phyloP scores from a whole-genome alignment of 2,113 vertebrate genomes.

The Mola mola region DNA sequence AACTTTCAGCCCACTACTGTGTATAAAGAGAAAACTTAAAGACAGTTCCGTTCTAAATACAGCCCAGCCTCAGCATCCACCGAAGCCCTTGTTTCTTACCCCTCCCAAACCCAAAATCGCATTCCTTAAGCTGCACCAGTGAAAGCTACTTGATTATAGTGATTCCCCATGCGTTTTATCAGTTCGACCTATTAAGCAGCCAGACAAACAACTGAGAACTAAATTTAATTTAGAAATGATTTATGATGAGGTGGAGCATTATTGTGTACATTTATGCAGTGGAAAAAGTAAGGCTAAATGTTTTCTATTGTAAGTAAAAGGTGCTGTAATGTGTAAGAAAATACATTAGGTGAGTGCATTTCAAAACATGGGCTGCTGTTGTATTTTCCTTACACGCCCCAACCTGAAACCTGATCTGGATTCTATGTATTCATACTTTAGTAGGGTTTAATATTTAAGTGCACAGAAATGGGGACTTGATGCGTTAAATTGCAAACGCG shows the following conservation, averaged over 20 bases:
- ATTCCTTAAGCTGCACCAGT: conserved; percentile 11
- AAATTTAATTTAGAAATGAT: conserved; percentile 60
- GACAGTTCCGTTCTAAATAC: conserved; percentile 70
- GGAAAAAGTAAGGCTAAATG: conserved; percentile 46
- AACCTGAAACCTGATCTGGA: conserved; percentile 34
- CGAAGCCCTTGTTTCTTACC: conserved; percentile 19
- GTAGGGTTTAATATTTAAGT: conserved; percentile 60
- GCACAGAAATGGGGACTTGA: conserved; percentile 47
- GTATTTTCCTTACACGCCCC: conserved; percentile 28
- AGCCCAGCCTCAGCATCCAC: conserved; percentile 31
- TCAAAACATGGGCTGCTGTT: conserved; percentile 22
- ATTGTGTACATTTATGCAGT: conserved; percentile 35
- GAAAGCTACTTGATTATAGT: conserved; percentile 27
- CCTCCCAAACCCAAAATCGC: conserved; percentile 16
- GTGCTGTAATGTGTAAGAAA: conserved; percentile 28
- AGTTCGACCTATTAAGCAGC: conserved; percentile 43
- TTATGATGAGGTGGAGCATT: conserved; percentile 34
- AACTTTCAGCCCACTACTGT: conserved; percentile 53
- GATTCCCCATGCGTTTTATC: conserved; percentile 18
- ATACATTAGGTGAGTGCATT: conserved; percentile 10
- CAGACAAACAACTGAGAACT: conserved; percentile 45
- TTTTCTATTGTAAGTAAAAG: conserved; percentile 45
- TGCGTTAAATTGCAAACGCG: conserved; percentile 63
- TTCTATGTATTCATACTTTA: conserved; percentile 45
- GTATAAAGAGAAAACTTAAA: conserved; percentile 64